Percentiles rank a stretch among this genome's conserved stretches.
Evolutionary conservation across 2,888 invertebrate species (phyloP).

Genomic region (Perizoma flavofasciatum): DNA sequence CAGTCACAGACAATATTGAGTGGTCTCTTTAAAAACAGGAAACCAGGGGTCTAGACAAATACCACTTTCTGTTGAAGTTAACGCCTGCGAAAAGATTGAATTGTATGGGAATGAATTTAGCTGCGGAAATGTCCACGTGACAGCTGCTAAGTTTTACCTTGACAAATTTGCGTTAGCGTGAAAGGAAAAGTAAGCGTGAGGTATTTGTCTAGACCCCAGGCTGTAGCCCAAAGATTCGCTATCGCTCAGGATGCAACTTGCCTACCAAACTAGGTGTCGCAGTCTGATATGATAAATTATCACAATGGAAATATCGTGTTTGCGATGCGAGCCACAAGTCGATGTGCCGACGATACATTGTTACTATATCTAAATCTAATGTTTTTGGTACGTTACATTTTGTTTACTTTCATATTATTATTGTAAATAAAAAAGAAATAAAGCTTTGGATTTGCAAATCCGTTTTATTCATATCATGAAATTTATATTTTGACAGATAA

Average conservation of each 20-base stretch:
- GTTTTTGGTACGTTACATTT: constrained; percentile 80
- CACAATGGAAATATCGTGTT: constrained; percentile 18
- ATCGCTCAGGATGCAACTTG: background rate
- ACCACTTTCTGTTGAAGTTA: too few species aligned
- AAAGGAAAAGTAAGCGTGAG: too few species aligned
- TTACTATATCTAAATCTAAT: constrained; percentile 69
- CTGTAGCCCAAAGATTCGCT: background rate
- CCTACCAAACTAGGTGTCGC: constrained; percentile 1
- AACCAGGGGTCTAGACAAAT: too few species aligned
- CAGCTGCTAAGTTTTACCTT: too few species aligned
- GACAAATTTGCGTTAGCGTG: too few species aligned
- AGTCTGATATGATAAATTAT: constrained; percentile 16
- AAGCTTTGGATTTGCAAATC: constrained; percentile 79
- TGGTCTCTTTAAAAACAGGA: too few species aligned
- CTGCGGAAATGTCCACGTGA: too few species aligned
- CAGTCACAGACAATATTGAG: too few species aligned
- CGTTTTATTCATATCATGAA: constrained; percentile 50
- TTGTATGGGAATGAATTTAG: too few species aligned
- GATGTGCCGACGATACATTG: constrained; percentile 40
- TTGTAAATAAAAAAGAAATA: constrained; percentile 79
- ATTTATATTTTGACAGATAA: background rate
- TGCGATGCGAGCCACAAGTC: constrained; percentile 16
- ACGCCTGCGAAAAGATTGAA: too few species aligned
- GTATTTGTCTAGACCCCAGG: too few species aligned
- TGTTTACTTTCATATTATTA: constrained; percentile 83